These are phyloP conservation scores for Julus scanicus DNA, from an alignment of 2,888 invertebrate species.

Conservation along the genomic window DNA sequence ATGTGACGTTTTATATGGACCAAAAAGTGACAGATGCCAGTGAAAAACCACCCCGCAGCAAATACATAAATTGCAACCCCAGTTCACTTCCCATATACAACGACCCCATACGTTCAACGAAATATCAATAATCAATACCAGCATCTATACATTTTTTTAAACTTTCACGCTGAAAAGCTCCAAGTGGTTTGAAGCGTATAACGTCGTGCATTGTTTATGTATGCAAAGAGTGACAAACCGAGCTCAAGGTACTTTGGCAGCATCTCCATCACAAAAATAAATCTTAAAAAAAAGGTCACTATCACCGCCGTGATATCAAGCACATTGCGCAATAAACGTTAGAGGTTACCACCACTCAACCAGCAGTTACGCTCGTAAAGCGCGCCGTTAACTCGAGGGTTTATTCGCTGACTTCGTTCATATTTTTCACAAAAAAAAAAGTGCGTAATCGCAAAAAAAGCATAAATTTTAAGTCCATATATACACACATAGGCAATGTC, in stretches of 20 bases:
- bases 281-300: neutral
- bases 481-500: too few species aligned
- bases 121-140: slow-evolving; percentile 33
- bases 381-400: too few species aligned
- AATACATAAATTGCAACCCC: slow-evolving; percentile 27
- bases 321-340: neutral
- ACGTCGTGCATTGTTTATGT: neutral
- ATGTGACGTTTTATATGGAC: slow-evolving; percentile 28
- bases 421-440: too few species aligned
- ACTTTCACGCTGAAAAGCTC: slow-evolving; percentile 20
- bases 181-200: neutral
- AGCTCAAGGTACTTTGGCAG: neutral
- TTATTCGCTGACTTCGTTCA: too few species aligned
- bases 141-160: neutral
- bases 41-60: slow-evolving; percentile 22
- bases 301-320: neutral
- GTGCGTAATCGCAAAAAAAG: too few species aligned
- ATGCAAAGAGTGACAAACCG: slow-evolving; percentile 15
- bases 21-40: slow-evolving; percentile 27
- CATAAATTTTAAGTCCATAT: too few species aligned
- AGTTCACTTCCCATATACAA: slow-evolving; percentile 14
- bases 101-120: slow-evolving; percentile 14
- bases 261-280: neutral
- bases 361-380: neutral
- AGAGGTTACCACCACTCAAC: slow-evolving; percentile 10